Base-by-base conservation (phyloP, 2,888 invertebrate species). In the Mythimna lalbum region DNA sequence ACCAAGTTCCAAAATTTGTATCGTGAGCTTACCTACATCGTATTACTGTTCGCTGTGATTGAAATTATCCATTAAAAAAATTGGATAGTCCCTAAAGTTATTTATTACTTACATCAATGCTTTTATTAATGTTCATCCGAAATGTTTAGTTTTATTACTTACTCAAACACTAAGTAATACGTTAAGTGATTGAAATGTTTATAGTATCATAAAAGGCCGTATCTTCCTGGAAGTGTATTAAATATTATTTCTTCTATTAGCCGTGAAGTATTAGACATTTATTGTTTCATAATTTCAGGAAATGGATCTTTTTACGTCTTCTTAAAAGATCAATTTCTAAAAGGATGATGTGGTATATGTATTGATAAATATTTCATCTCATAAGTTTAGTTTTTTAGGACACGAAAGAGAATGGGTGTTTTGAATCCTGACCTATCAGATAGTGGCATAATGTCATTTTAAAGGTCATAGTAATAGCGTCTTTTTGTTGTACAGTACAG, bases 61-160 rank as follows among this genome's bases (percentile, higher is more conserved):
- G 53, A 79, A 69, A 52, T 74, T 55, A 69, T 50, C 79, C 74
- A 86, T 84, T 85, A 82, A 43, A 83, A 73, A 83, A 84, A 80
- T 82, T 70, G 69, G 47, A 75, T 59, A 72, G 71, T 63, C 63
- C 33, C 65, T 55, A 61, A 71, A 72, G 66, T 76, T 69, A 83
- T 79, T 69, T 43, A 43, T 43, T 19, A 17, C 43, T 17, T 17
- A 67, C 63, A 68, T 62, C 43, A 56, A 21, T 55, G 76, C 55
- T 55, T 69, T 57, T 60, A 61, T 50, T 59, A 52, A 76, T 39
- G 12, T 19, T 66, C 52, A 39, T 63, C 65, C 75, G 57, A 69
- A 66, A 75, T 71, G 36, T 63, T 68, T 59, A 52, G 76, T 71
- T 69, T 74, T 68, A 83, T 84, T 74, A 66, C 69, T 81, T 76